Evolutionary conservation across 1,140 invertebrate genomes (phyloP).

Genomic region (Akabosia matsudoensis): DNA sequence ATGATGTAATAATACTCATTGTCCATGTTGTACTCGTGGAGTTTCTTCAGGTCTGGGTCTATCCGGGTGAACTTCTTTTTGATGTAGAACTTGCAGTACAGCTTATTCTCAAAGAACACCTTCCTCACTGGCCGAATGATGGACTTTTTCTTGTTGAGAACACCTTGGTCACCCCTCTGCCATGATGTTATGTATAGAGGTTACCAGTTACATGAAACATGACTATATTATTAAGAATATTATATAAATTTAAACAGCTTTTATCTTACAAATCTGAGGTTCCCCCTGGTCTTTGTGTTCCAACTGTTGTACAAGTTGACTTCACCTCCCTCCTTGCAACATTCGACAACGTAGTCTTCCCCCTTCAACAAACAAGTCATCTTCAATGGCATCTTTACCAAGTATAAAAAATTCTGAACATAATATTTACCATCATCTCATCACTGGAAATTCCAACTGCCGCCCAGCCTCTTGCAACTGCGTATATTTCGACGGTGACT

Average conservation of each 20-base stretch:
- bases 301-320: conserved; percentile 2
- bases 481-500: not conserved
- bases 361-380: not conserved
- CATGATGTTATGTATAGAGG: not conserved
- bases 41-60: not conserved
- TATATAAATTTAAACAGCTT: too few species aligned
- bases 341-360: conserved; percentile 7
- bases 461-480: not conserved
- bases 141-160: not conserved
- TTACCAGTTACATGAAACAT: too few species aligned
- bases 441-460: not conserved
- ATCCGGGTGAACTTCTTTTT: not conserved
- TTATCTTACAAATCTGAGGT: too few species aligned
- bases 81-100: conserved; percentile 9
- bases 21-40: not conserved
- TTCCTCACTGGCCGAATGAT: not conserved
- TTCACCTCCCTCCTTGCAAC: not conserved
- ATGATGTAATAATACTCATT: not conserved
- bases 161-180: not conserved
- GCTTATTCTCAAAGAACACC: not conserved
- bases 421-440: not conserved
- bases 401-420: not conserved
- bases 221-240: too few species aligned
- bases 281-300: not conserved
- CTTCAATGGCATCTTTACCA: too few species aligned